These are phyloP conservation scores for Eupleurogrammus muticus DNA, from an alignment of 2,797 vertebrate species.

Conservation along the genomic window DNA sequence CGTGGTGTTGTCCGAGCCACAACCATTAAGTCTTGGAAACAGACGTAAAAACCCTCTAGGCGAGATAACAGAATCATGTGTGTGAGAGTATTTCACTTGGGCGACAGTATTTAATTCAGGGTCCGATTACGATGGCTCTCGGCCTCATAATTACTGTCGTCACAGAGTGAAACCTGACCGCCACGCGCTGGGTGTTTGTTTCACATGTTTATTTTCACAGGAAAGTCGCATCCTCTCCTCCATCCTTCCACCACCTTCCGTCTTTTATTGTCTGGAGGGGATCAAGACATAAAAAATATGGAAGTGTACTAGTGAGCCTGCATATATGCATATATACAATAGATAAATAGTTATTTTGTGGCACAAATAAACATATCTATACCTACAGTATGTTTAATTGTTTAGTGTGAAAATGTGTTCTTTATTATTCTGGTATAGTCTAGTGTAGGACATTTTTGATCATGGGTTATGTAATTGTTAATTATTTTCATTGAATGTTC, in stretches of 20 bases:
- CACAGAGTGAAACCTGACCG: constrained; percentile 69
- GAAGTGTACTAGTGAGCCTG: not conserved
- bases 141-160: constrained; percentile 56
- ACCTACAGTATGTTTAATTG: not conserved
- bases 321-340: not conserved
- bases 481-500: not conserved
- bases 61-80: not conserved
- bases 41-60: not conserved
- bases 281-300: constrained; percentile 23
- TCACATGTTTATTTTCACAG: constrained; percentile 81
- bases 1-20: not conserved
- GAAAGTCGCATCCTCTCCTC: constrained; percentile 76
- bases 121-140: constrained; percentile 66
- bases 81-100: constrained; percentile 42
- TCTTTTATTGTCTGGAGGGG: constrained; percentile 64
- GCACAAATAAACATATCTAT: not conserved
- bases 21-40: not conserved
- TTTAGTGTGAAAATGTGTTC: not conserved
- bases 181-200: constrained; percentile 65
- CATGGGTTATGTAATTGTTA: not conserved
- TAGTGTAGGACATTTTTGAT: not conserved
- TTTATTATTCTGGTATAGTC: not conserved
- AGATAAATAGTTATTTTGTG: not conserved
- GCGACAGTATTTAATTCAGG: constrained; percentile 52
- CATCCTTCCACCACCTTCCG: constrained; percentile 61